phyloP scores from a whole-genome alignment of 2,888 invertebrate genomes.

The Ligdia adustata region DNA sequence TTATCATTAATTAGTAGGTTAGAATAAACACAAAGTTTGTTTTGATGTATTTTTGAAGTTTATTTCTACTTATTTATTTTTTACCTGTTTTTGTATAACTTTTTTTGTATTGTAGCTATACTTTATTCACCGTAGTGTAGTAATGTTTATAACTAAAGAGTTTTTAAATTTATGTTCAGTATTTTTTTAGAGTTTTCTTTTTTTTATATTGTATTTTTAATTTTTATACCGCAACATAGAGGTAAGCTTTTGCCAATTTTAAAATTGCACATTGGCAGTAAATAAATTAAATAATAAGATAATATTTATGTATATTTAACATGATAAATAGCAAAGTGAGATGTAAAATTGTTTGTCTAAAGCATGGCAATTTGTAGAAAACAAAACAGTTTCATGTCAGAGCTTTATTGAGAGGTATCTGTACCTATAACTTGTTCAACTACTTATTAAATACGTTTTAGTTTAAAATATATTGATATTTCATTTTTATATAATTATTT shows the following conservation, averaged over 20 bases:
- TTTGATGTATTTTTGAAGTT: conserved; percentile 73
- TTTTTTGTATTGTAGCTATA: conserved; percentile 51
- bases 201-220: conserved; percentile 66
- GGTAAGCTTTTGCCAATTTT: conserved; percentile 34
- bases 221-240: conserved; percentile 53
- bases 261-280: conserved; percentile 66
- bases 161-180: conserved; percentile 46
- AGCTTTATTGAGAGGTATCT: conserved; percentile 53
- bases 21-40: conserved; percentile 57
- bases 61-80: conserved; percentile 56
- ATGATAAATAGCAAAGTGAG: conserved; percentile 32
- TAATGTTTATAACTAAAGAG: conserved; percentile 46
- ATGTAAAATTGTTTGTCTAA: conserved; percentile 12
- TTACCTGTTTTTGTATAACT: conserved; percentile 67
- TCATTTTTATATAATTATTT: conserved; percentile 53
- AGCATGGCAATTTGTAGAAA: conserved; percentile 55
- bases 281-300: conserved; percentile 34
- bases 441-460: conserved; percentile 32
- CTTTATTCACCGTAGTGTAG: conserved; percentile 18
- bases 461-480: conserved; percentile 43
- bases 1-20: conserved; percentile 39
- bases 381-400: conserved; percentile 48
- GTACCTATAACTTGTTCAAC: conserved; percentile 32
- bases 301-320: conserved; percentile 56
- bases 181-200: conserved; percentile 50